These are phyloP conservation scores for Drosophila kanapiae DNA, from an alignment of 1,140 invertebrate genomes.

Conservation along the genomic window DNA sequence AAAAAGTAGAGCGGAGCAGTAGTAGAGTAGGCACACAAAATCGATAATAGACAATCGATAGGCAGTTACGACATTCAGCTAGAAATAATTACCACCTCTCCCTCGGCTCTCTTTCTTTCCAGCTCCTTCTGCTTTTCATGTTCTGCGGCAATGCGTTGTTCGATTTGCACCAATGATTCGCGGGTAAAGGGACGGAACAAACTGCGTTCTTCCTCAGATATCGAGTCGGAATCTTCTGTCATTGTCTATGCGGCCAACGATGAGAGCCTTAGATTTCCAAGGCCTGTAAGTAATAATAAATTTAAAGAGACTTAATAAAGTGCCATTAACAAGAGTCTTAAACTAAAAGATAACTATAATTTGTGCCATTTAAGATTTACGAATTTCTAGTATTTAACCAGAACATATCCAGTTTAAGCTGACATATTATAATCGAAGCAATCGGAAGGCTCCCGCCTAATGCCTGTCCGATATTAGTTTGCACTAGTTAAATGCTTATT, in stretches of 20 bases:
- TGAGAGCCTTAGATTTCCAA: constrained; percentile 86
- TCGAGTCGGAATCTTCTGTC: constrained; percentile 95
- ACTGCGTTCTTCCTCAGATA: constrained; percentile 96
- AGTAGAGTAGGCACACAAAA: constrained; percentile 59
- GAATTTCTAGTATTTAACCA: too few species aligned
- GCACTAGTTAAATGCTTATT: constrained; percentile 2
- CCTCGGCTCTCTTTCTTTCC: constrained; percentile 97
- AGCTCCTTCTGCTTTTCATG: constrained; percentile 97
- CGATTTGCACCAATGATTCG: constrained; percentile 97
- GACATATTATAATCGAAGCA: background rate
- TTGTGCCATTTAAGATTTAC: too few species aligned
- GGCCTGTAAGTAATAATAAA: constrained; percentile 57
- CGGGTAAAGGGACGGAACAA: constrained; percentile 99
- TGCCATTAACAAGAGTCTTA: too few species aligned
- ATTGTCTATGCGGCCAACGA: constrained; percentile 88
- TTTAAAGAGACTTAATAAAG: background rate
- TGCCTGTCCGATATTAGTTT: too few species aligned
- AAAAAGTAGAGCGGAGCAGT: constrained; percentile 38
- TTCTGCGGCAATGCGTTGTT: constrained; percentile 96
- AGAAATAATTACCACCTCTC: constrained; percentile 90
- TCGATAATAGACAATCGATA: constrained; percentile 17
- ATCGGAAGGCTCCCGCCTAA: background rate
- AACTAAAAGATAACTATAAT: too few species aligned
- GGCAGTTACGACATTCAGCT: constrained; percentile 68
- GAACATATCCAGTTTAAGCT: too few species aligned